phyloP scores from a whole-genome alignment of 53 echinoderm and acorn worm genomes.

The Paracentrotus lividus region DNA sequence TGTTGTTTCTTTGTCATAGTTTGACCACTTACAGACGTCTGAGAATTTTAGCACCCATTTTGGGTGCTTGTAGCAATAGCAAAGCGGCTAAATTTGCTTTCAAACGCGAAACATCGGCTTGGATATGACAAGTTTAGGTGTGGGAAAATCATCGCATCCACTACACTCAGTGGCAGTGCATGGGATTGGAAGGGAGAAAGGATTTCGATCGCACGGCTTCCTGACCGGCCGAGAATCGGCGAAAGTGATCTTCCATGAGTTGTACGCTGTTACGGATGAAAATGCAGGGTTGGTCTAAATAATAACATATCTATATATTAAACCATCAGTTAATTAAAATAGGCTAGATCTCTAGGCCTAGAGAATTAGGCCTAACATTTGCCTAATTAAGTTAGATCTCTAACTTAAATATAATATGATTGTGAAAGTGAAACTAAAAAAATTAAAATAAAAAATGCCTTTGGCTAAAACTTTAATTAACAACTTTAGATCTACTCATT shows the following conservation, averaged over 20 bases:
- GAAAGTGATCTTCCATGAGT: constrained; percentile 76
- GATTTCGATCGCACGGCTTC: constrained; percentile 79
- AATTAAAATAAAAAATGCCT: no score
- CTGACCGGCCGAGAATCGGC: constrained; percentile 84
- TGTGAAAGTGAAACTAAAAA: no score
- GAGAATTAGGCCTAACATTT: no score
- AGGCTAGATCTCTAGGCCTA: no score
- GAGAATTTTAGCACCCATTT: constrained; percentile 34
- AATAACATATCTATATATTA: background rate
- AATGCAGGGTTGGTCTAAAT: constrained; percentile 51
- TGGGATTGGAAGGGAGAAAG: constrained; percentile 63
- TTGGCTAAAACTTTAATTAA: no score
- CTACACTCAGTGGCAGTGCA: constrained; percentile 64
- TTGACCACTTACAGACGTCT: constrained; percentile 16
- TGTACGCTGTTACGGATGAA: constrained; percentile 68
- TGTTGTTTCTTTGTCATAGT: background rate
- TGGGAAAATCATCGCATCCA: constrained; percentile 64
- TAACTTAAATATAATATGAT: no score
- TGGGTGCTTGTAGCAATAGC: constrained; percentile 7
- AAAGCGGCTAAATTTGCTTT: background rate
- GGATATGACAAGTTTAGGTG: constrained; percentile 64
- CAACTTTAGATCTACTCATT: no score
- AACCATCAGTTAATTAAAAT: no score
- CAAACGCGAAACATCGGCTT: background rate
- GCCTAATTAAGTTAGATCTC: no score